Conservation (phyloP, 2,888 invertebrate genomes). For the Coecobrya sp. region DNA sequence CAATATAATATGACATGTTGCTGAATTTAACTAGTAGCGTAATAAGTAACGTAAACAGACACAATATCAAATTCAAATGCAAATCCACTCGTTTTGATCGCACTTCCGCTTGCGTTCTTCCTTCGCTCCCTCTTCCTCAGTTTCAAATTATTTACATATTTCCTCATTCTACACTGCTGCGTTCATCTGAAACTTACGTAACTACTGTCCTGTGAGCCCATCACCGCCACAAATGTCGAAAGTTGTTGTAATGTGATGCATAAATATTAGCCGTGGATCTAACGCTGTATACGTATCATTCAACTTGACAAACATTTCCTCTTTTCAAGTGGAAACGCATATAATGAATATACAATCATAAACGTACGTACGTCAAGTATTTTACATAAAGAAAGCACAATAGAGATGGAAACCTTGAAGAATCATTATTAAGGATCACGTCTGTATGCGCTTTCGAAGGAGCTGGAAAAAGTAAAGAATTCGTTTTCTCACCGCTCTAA, state of each 20-base stretch:
- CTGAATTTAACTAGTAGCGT: not conserved
- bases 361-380: not conserved
- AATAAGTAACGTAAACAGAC: conserved; percentile 37
- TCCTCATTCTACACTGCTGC: not conserved
- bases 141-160: conserved; percentile 55
- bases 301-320: conserved; percentile 47
- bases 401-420: conserved; percentile 1
- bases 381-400: not conserved
- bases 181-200: not conserved
- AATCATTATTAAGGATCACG: not conserved
- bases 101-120: conserved; percentile 23
- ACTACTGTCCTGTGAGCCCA: not conserved
- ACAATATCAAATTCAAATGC: conserved; percentile 50
- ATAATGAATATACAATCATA: not conserved
- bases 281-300: conserved; percentile 5
- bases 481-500: conserved; percentile 34
- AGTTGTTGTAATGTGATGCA: not conserved
- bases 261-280: not conserved
- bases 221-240: conserved; percentile 1
- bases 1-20: conserved; percentile 20
- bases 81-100: conserved; percentile 27
- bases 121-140: conserved; percentile 25
- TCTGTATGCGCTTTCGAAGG: not conserved
- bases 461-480: conserved; percentile 6
- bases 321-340: not conserved